These are phyloP conservation scores for Origma solitaria DNA, from an alignment of 2,113 vertebrate species.

Conservation along the genomic window DNA sequence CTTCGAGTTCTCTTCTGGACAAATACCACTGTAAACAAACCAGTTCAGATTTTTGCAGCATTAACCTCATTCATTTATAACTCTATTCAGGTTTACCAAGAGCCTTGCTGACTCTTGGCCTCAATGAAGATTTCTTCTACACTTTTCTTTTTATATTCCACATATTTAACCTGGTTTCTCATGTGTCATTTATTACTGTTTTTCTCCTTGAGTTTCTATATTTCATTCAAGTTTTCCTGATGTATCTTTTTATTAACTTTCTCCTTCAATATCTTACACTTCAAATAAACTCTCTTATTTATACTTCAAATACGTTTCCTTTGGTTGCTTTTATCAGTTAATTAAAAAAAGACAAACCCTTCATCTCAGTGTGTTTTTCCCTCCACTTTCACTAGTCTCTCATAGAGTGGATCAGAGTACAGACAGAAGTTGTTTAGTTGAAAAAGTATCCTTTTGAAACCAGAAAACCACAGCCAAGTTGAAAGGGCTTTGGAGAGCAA, in stretches of 20 bases:
- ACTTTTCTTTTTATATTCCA: not conserved
- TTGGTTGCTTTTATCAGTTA: constrained; percentile 19
- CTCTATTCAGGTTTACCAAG: not conserved
- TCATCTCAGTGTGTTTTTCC: not conserved
- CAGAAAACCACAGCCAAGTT: not conserved
- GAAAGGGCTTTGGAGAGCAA: not conserved
- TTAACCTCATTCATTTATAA: not conserved
- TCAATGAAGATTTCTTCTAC: not conserved
- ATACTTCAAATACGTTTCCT: constrained; percentile 2
- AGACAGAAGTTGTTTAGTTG: not conserved
- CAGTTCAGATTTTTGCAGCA: not conserved
- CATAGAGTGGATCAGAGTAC: not conserved
- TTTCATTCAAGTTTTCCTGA: not conserved
- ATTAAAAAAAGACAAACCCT: not conserved
- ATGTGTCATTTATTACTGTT: not conserved
- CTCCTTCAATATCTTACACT: not conserved
- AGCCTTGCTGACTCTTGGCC: not conserved
- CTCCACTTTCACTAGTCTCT: not conserved
- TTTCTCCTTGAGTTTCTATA: not conserved
- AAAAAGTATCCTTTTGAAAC: not conserved
- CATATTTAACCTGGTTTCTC: not conserved
- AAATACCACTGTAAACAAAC: not conserved
- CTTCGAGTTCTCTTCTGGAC: not conserved
- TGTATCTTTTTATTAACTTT: constrained; percentile 8
- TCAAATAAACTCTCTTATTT: constrained; percentile 36